A percentile compares a stretch with the other conserved stretches of the same genome.
phyloP scores from a whole-genome alignment of 2,113 vertebrate species.

The Butastur rufipennis region DNA sequence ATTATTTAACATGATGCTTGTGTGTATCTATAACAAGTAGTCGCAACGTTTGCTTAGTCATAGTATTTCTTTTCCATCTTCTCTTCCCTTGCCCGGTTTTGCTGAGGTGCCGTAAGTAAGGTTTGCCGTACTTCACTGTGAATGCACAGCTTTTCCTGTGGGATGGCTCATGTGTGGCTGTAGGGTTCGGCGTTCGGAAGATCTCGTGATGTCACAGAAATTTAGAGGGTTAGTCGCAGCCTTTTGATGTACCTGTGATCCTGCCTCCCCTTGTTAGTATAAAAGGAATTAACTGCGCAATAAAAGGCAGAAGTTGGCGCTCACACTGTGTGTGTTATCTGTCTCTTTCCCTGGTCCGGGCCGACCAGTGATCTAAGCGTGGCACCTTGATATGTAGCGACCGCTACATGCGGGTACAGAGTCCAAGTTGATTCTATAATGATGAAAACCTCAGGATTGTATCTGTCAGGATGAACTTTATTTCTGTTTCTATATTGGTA shows the following conservation, averaged over 20 bases:
- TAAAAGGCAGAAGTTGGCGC: too few species aligned
- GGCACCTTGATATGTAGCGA: too few species aligned
- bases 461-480: not conserved
- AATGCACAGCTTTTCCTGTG: not conserved
- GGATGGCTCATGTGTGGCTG: not conserved
- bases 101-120: not conserved
- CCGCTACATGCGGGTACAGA: not conserved
- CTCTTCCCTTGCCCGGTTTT: not conserved
- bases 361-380: too few species aligned
- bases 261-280: too few species aligned
- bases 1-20: not conserved
- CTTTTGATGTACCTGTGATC: too few species aligned
- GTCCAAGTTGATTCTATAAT: not conserved
- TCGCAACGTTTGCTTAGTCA: fast-evolving
- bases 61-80: not conserved
- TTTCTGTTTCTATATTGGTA: not conserved
- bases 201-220: too few species aligned
- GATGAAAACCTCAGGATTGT: not conserved
- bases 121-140: too few species aligned
- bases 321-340: too few species aligned
- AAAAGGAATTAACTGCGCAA: too few species aligned
- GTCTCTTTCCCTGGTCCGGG: too few species aligned
- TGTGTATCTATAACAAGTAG: not conserved
- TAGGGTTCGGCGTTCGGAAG: too few species aligned
- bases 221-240: too few species aligned